Conservation (phyloP, 2,797 vertebrate genomes). For the Serranus cabrilla region DNA sequence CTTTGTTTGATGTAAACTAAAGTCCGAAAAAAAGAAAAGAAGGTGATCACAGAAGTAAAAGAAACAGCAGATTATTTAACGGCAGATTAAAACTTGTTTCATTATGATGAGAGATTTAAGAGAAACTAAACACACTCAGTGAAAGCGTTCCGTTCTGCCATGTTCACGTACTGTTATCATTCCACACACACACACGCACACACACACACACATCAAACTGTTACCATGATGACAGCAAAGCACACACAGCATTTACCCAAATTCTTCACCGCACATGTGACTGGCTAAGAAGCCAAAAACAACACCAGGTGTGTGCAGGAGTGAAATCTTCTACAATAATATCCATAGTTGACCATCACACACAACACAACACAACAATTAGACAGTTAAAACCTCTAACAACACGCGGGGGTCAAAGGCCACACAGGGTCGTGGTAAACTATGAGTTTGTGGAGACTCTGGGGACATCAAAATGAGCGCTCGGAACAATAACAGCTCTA, state of each 20-base stretch:
- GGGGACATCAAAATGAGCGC: not conserved
- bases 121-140: conserved; percentile 19
- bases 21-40: no score
- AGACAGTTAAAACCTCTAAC: conserved; percentile 21
- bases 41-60: no score
- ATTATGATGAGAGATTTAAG: conserved; percentile 18
- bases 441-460: conserved; percentile 28
- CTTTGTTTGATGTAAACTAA: no score
- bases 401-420: conserved; percentile 24
- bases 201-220: conserved; percentile 1
- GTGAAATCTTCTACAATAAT: not conserved
- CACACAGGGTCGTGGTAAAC: conserved; percentile 38
- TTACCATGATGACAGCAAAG: no score
- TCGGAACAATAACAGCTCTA: not conserved
- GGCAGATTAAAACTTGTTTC: conserved; percentile 8
- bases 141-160: conserved; percentile 56
- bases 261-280: not conserved
- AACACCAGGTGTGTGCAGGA: conserved; percentile 42
- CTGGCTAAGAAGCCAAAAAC: conserved; percentile 24
- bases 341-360: no score
- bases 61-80: not conserved
- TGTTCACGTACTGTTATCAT: conserved; percentile 37
- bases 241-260: conserved; percentile 10
- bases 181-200: conserved; percentile 27
- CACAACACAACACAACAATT: not conserved